These are phyloP conservation scores for Fulica atra DNA, from an alignment of 2,113 vertebrate genomes.

Conservation along the genomic window DNA sequence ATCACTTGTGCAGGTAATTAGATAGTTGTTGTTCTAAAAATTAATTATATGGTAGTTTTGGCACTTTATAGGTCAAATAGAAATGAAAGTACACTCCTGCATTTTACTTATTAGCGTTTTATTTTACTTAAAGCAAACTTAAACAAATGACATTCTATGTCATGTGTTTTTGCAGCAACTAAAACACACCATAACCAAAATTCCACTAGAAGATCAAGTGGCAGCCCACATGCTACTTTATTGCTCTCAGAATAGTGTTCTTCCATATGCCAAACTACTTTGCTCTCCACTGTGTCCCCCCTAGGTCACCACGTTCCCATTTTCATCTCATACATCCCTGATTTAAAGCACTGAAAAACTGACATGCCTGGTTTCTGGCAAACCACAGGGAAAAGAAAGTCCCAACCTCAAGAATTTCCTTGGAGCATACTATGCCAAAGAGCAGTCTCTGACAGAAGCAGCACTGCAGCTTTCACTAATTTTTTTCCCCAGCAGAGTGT, in stretches of 20 bases:
- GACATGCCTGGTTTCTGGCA: not conserved
- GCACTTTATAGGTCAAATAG: not conserved
- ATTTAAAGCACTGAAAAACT: not conserved
- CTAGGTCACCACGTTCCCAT: not conserved
- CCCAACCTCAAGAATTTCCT: conserved; percentile 32
- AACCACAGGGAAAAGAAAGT: not conserved
- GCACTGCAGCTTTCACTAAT: not conserved
- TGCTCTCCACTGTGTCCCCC: not conserved
- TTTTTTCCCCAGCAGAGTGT: not conserved
- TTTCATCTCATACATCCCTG: not conserved
- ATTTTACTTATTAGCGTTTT: not conserved
- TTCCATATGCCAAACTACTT: not conserved
- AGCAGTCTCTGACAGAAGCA: not conserved
- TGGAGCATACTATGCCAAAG: not conserved
- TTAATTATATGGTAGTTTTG: not conserved
- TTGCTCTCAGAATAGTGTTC: not conserved
- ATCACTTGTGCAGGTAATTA: not conserved
- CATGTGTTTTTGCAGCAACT: not conserved
- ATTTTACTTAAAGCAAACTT: not conserved
- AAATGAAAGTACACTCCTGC: not conserved
- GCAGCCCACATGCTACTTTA: not conserved
- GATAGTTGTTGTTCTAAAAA: not conserved
- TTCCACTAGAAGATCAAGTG: not conserved
- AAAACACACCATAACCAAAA: not conserved
- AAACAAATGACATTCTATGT: not conserved